Percentiles rank a stretch among this genome's conserved stretches.
These are phyloP conservation scores for Ameiurus melas DNA, from an alignment of 2,113 vertebrate species.

Conservation along the genomic window DNA sequence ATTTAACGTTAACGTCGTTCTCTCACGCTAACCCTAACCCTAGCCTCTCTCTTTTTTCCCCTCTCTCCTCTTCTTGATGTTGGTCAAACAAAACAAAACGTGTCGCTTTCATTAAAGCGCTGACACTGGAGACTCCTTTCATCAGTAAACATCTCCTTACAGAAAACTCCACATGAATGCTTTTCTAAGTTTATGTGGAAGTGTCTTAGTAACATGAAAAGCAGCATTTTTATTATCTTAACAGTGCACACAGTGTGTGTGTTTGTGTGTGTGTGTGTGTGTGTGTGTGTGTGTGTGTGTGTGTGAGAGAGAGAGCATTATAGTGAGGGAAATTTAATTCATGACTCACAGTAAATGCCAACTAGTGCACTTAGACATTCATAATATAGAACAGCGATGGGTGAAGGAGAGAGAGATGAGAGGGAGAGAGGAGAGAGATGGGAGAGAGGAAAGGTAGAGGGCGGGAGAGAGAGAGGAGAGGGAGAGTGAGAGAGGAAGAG, in stretches of 20 bases:
- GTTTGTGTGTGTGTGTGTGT: constrained; percentile 2
- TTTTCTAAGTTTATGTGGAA: neutral
- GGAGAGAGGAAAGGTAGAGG: too few species aligned
- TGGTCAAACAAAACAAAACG: neutral
- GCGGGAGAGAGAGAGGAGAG: neutral
- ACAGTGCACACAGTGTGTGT: constrained; percentile 6
- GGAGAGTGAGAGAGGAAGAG: neutral
- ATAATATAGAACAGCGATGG: neutral
- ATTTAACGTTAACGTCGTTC: too few species aligned
- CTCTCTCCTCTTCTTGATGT: too few species aligned
- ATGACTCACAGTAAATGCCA: constrained; percentile 14
- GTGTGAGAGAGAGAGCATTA: neutral
- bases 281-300: constrained; percentile 1
- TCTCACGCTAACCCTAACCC: neutral
- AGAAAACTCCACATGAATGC: neutral
- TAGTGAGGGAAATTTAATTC: neutral
- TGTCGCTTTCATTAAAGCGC: neutral
- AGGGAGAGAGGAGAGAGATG: too few species aligned
- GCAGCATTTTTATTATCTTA: neutral
- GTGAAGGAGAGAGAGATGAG: neutral
- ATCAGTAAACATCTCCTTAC: neutral
- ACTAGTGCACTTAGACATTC: neutral
- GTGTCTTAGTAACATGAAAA: neutral
- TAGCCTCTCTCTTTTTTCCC: neutral
- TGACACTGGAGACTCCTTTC: constrained; percentile 6